These are phyloP conservation scores for Cetonia aurata DNA, from an alignment of 2,888 invertebrate genomes.

Conservation along the genomic window DNA sequence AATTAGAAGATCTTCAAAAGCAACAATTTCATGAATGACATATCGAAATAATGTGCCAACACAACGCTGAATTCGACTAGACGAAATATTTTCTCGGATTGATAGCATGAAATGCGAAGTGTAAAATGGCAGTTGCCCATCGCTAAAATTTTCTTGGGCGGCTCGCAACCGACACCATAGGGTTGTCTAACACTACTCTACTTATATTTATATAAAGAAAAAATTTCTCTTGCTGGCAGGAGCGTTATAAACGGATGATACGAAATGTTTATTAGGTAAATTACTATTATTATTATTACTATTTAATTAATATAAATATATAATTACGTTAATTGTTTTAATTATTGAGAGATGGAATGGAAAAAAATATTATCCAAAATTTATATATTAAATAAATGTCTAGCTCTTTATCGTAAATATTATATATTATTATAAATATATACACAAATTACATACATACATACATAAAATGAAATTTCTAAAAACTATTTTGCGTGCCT, in stretches of 20 bases:
- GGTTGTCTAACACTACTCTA: conserved; percentile 1
- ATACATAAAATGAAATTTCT: conserved; percentile 54
- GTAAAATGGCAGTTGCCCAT: conserved; percentile 39
- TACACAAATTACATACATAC: conserved; percentile 33
- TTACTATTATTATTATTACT: conserved; percentile 40
- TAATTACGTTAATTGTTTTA: conserved; percentile 43
- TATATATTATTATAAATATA: conserved; percentile 23
- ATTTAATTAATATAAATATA: conserved; percentile 40
- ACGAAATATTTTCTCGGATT: conserved; percentile 19
- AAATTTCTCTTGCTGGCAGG: conserved; percentile 52
- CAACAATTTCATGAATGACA: neutral
- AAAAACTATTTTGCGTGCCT: conserved; percentile 65
- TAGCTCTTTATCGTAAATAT: conserved; percentile 52
- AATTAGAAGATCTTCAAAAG: too few relatives aligned
- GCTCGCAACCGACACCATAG: neutral
- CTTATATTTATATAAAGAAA: conserved; percentile 9
- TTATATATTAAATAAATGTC: conserved; percentile 48
- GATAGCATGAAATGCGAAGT: conserved; percentile 41
- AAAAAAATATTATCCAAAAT: conserved; percentile 29
- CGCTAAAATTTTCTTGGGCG: conserved; percentile 24
- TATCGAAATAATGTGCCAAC: conserved; percentile 37
- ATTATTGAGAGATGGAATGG: conserved; percentile 44
- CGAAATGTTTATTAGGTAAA: conserved; percentile 41
- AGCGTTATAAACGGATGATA: conserved; percentile 43
- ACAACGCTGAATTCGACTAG: conserved; percentile 13